A percentile compares a stretch with the other conserved stretches of the same genome.
These are phyloP conservation scores for Eulemur rubriventer DNA, from an alignment of 2,797 vertebrate genomes.

Conservation along the genomic window DNA sequence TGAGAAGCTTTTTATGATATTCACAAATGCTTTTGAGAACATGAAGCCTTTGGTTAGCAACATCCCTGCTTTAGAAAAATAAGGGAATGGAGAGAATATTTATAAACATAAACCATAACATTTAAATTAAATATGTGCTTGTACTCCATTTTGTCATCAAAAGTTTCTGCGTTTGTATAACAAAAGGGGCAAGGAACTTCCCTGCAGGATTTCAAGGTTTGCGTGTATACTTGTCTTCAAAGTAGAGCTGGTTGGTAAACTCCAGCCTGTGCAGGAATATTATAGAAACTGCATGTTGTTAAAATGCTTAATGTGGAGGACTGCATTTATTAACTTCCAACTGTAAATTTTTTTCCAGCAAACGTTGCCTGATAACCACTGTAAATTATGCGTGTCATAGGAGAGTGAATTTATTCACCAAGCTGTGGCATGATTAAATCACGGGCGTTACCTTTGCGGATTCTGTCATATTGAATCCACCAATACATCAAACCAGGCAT, in stretches of 20 bases:
- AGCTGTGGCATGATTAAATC: neutral
- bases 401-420: neutral
- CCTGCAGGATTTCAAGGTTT: neutral
- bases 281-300: neutral
- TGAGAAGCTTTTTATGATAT: neutral
- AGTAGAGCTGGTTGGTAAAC: neutral
- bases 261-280: neutral
- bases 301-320: neutral
- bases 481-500: neutral
- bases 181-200: too few species aligned
- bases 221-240: neutral
- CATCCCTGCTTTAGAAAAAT: neutral
- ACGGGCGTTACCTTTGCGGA: accelerated
- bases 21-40: neutral
- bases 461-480: neutral
- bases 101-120: neutral
- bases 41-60: too few species aligned
- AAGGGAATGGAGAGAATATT: neutral
- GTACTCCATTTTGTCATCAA: neutral
- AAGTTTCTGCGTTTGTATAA: neutral
- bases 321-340: neutral
- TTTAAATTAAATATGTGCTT: neutral
- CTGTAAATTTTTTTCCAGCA: neutral
- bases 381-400: neutral
- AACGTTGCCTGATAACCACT: neutral